These are phyloP conservation scores for Melipona bicolor DNA, from an alignment of 2,888 invertebrate species.

Conservation along the genomic window DNA sequence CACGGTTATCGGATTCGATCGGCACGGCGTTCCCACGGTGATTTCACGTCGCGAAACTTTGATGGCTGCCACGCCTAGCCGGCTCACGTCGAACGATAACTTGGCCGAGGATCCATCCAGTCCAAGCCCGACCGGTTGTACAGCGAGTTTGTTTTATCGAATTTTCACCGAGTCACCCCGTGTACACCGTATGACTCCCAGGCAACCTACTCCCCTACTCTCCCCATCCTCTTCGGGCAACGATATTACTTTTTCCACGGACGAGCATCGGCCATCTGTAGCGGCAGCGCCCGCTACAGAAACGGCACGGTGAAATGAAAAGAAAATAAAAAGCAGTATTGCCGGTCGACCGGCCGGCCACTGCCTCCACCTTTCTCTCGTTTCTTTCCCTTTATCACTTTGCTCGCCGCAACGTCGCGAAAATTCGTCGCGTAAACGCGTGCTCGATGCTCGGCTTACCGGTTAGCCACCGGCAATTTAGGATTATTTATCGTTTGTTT, in stretches of 20 bases:
- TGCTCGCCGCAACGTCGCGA: not conserved
- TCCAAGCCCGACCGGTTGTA: slow-evolving; percentile 43
- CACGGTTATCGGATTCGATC: slow-evolving; percentile 65
- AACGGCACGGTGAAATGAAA: slow-evolving; percentile 43
- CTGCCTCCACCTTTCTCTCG: not conserved
- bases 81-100: slow-evolving; percentile 58
- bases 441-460: too few relatives aligned
- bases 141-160: slow-evolving; percentile 69
- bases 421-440: slow-evolving; percentile 15
- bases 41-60: slow-evolving; percentile 72
- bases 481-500: too few relatives aligned
- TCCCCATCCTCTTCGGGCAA: not conserved
- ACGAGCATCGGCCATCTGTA: slow-evolving; percentile 1
- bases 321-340: slow-evolving; percentile 54
- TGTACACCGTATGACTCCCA: slow-evolving; percentile 54
- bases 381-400: slow-evolving; percentile 11
- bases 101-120: slow-evolving; percentile 66
- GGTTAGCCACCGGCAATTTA: too few relatives aligned
- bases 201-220: slow-evolving; percentile 32
- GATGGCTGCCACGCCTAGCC: slow-evolving; percentile 66
- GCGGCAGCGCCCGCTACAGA: slow-evolving; percentile 2
- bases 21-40: slow-evolving; percentile 69
- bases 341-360: slow-evolving; percentile 43
- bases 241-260: slow-evolving; percentile 61
- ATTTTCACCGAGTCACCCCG: slow-evolving; percentile 53